A percentile compares a stretch with the other conserved stretches of the same genome.
phyloP scores from a whole-genome alignment of 2,888 invertebrate species.

The Tillus elongatus region DNA sequence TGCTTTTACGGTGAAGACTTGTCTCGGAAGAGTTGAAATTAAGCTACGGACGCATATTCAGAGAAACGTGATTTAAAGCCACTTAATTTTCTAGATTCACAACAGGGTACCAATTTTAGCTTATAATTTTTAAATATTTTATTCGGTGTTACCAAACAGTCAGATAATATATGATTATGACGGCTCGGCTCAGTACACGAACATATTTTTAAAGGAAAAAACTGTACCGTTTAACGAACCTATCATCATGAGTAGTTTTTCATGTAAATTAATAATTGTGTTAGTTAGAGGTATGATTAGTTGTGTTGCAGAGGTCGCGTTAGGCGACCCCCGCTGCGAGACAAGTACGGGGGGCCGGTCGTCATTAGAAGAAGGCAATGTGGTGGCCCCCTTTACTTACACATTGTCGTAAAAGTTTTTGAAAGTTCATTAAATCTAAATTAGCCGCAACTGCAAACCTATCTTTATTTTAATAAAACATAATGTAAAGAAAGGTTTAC shows the following conservation, averaged over 20 bases:
- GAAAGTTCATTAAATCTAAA: no score
- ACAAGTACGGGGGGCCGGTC: slow-evolving; percentile 20
- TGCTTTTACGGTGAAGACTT: no score
- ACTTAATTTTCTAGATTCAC: slow-evolving; percentile 19
- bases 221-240: slow-evolving; percentile 24
- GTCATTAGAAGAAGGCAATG: no score
- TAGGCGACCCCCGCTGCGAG: slow-evolving; percentile 28
- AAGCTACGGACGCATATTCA: no score
- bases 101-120: slow-evolving; percentile 21
- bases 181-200: slow-evolving; percentile 10
- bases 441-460: no score
- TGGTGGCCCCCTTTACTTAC: no score
- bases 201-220: slow-evolving; percentile 16
- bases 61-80: slow-evolving; percentile 16
- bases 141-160: slow-evolving; percentile 20
- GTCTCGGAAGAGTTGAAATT: no score
- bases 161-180: slow-evolving; percentile 18
- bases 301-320: slow-evolving; percentile 27
- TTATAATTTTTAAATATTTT: slow-evolving; percentile 20
- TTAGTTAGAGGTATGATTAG: slow-evolving; percentile 31
- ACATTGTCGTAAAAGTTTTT: no score
- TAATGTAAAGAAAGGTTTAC: no score
- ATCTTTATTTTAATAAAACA: no score
- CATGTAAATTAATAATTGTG: slow-evolving; percentile 33
- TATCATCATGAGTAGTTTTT: slow-evolving; percentile 26